phyloP scores from a whole-genome alignment of 1,140 invertebrate genomes.

The Pseudoatta argentina region DNA sequence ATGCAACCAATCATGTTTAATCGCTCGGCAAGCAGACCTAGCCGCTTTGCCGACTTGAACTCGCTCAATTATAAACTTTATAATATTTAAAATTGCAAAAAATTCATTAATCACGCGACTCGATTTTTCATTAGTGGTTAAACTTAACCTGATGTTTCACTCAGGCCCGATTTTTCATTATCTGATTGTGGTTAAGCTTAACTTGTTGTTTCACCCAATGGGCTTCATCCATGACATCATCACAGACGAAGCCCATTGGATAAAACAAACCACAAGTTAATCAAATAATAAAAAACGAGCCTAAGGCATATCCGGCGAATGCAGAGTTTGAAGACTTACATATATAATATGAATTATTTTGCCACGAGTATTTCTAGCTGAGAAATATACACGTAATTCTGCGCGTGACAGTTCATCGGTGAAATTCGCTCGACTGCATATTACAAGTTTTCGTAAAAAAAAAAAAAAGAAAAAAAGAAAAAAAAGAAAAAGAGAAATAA shows the following conservation, averaged over 20 bases:
- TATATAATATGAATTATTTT: not conserved
- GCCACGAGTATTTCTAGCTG: not conserved
- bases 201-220: no score
- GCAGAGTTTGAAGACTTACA: not conserved
- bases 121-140: no score
- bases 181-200: no score
- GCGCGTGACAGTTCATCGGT: not conserved
- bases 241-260: no score
- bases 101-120: conserved; percentile 33
- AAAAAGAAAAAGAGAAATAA: not conserved
- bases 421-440: conserved; percentile 10
- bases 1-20: no score
- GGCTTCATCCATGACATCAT: no score
- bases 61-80: not conserved
- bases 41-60: no score
- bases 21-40: no score
- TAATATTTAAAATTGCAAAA: conserved; percentile 10
- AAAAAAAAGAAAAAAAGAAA: not conserved
- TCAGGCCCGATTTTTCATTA: no score
- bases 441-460: conserved; percentile 30
- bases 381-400: conserved; percentile 16
- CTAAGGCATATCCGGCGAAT: not conserved
- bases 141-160: no score
- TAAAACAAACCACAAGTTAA: no score
- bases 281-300: no score